These are phyloP conservation scores for Drosophila ohnishii DNA, from an alignment of 1,140 invertebrate genomes.

Conservation along the genomic window DNA sequence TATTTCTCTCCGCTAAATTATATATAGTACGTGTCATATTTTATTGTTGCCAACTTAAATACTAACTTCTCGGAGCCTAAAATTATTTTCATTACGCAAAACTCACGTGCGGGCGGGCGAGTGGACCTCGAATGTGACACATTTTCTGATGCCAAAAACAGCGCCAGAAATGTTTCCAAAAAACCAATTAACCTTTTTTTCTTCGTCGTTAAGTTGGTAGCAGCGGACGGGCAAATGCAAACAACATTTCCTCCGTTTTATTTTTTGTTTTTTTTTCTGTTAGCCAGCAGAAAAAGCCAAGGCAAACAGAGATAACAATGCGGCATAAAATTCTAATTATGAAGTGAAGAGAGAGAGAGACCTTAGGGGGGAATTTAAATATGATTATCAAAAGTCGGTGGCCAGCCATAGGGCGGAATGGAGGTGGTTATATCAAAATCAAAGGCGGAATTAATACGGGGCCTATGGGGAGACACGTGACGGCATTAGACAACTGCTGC, in stretches of 20 bases:
- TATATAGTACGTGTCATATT: constrained; percentile 2
- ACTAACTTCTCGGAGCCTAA: constrained; percentile 2
- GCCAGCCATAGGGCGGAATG: background rate
- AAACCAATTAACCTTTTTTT: constrained; percentile 76
- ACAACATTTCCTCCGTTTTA: constrained; percentile 36
- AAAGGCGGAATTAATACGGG: constrained; percentile 21
- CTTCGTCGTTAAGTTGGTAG: constrained; percentile 46
- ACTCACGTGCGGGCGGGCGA: constrained; percentile 27
- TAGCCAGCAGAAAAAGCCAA: constrained; percentile 44
- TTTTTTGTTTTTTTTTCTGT: constrained; percentile 31
- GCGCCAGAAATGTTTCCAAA: constrained; percentile 12
- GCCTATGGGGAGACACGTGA: constrained; percentile 23
- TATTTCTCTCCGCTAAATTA: background rate
- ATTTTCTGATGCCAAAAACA: constrained; percentile 13
- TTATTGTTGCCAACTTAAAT: constrained; percentile 1
- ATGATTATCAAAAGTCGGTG: constrained; percentile 23
- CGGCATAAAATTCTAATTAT: constrained; percentile 73
- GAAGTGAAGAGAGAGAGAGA: constrained; percentile 10
- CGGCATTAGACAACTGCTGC: constrained; percentile 29
- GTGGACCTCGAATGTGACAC: constrained; percentile 19
- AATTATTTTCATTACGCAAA: constrained; percentile 23
- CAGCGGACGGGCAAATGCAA: constrained; percentile 49
- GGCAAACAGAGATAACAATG: constrained; percentile 71
- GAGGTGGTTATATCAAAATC: constrained; percentile 26
- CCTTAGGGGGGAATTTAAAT: constrained; percentile 15